Evolutionary conservation across 2,888 invertebrate genomes (phyloP), one percentile per base, ranked within the genome.

Genomic region (Sarcophaga caerulescens): DNA sequence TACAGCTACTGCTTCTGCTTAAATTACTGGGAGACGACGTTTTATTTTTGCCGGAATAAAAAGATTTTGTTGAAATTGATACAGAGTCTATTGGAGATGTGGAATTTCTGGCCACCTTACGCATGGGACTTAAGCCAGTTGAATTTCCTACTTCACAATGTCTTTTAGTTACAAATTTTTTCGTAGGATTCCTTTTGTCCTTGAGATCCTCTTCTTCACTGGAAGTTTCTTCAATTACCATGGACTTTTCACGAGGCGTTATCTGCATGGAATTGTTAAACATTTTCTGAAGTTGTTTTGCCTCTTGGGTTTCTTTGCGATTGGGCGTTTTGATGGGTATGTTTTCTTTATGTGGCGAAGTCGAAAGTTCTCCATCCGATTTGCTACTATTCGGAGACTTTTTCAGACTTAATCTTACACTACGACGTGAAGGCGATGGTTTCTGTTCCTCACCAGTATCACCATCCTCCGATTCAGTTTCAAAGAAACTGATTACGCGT

Each of bases 261-360:
- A 93, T 88, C 35, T 90, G 90, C 91, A 93, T 91, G 1, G 92
- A 92, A 12, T 88, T 89, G 4, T 86, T 90, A 83, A 93, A 92
- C 66, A 93, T 89, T 44, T 89, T 89, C 3, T 91, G 92, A 14
- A 93, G 78, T 45, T 92, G 89, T 74, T 91, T 81, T 17, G 77
- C 88, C 11, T 86, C 87, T 23, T 80, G 74, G 19, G 70, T 69
- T 57, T 87, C 87, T 60, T 59, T 77, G 5, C 65, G 21, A 68
- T 78, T 77, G 79, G 66, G 65, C 17, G 69, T 70, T 70, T 87
- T 80, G 11, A 77, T 65, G 2, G 85, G 71, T 35, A 77, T 63
- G 57, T 88, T 88, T 75, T 89, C 89, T 14, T 87, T 89, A 8
- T 80, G 82, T 1, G 77, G 73, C 8, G 86, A 84, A 57, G 63